These are phyloP conservation scores for Columbina picui DNA, from an alignment of 2,113 vertebrate genomes.

Conservation along the genomic window DNA sequence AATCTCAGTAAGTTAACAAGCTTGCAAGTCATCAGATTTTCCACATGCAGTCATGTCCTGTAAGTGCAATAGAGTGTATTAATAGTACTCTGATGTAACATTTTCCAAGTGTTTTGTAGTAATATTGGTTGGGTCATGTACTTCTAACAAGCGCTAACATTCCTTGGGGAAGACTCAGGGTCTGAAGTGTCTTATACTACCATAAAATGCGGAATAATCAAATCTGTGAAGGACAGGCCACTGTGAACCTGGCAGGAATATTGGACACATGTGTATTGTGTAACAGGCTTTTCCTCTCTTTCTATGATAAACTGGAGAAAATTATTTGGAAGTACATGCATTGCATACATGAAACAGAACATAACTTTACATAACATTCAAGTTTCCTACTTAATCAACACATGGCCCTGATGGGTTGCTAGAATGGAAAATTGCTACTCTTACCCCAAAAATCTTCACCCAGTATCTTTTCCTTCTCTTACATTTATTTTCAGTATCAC, in stretches of 20 bases:
- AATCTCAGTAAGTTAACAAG: neutral
- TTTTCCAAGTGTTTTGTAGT: constrained; percentile 60
- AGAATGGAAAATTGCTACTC: neutral
- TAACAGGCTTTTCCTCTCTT: neutral
- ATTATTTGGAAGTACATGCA: neutral
- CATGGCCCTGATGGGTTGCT: rapidly evolving
- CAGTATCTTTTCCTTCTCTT: neutral
- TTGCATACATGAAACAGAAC: neutral
- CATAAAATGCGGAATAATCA: constrained; percentile 19
- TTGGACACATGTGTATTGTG: neutral
- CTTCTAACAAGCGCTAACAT: constrained; percentile 28
- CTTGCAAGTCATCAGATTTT: constrained; percentile 29
- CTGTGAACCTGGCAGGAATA: constrained; percentile 2
- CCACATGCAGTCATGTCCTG: neutral
- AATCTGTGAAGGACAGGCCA: constrained; percentile 13
- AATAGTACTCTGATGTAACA: constrained; percentile 42
- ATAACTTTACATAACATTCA: neutral
- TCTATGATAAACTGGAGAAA: neutral
- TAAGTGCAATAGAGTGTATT: constrained; percentile 25
- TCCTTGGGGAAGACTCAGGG: neutral
- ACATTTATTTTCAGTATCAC: neutral
- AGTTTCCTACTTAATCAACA: neutral
- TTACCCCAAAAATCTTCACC: neutral
- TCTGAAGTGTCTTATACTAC: constrained; percentile 21
- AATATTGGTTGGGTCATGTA: constrained; percentile 23